These are phyloP conservation scores for Chesias legatella DNA, from an alignment of 2,888 invertebrate genomes.

Conservation along the genomic window DNA sequence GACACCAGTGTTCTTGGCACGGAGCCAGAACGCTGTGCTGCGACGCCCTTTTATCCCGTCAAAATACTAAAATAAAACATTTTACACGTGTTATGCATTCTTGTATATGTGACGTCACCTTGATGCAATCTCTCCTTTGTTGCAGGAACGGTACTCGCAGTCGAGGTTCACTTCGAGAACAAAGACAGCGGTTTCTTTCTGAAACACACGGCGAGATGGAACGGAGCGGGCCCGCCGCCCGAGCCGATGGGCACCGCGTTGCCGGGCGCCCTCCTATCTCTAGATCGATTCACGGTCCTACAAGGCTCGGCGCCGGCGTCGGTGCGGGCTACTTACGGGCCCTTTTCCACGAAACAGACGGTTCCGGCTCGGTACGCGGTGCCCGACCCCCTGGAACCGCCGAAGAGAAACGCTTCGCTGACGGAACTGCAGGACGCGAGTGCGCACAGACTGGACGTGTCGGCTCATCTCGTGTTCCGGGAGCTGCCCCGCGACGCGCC, in stretches of 20 bases:
- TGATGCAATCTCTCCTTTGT: constrained; percentile 52
- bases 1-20: constrained; percentile 58
- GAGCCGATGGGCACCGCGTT: constrained; percentile 71
- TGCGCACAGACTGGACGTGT: constrained; percentile 91
- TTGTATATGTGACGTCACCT: constrained; percentile 34
- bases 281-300: constrained; percentile 94
- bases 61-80: constrained; percentile 58
- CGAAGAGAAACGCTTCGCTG: constrained; percentile 80
- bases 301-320: constrained; percentile 95
- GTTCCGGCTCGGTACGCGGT: constrained; percentile 94
- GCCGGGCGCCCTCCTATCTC: constrained; percentile 86
- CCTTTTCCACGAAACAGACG: constrained; percentile 96
- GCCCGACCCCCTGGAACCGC: constrained; percentile 88
- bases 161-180: constrained; percentile 95
- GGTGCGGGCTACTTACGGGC: constrained; percentile 95
- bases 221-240: constrained; percentile 74
- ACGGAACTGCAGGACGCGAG: constrained; percentile 82
- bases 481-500: constrained; percentile 94
- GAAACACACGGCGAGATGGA: constrained; percentile 89
- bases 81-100: constrained; percentile 52
- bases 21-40: constrained; percentile 54
- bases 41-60: constrained; percentile 62
- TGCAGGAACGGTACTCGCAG: constrained; percentile 85
- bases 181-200: constrained; percentile 95
- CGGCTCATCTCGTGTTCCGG: constrained; percentile 94